Base-by-base conservation (phyloP, 2,113 vertebrate genomes). In the Choloepus hoffmanni region DNA sequence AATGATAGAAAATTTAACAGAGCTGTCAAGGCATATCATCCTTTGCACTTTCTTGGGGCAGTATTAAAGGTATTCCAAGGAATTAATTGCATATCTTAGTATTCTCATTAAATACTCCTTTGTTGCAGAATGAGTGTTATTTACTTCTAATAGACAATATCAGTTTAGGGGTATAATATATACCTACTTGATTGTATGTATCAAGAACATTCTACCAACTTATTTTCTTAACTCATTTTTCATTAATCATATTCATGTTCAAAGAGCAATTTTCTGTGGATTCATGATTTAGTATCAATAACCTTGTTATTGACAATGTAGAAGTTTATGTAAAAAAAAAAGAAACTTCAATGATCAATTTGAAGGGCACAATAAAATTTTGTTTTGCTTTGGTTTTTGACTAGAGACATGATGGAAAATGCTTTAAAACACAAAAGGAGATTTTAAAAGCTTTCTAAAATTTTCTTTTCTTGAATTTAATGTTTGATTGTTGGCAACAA, bases 201-300 rank as follows among this genome's bases (percentile, higher is more conserved):
- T 68, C 5, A 55, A 89, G 45, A 65, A n/a, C 11, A 23, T 36
- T 79, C 9, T 73, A 90, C 1, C 0, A 85, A 92, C 94, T 77
- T 77, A 62, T 16, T 88, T 89, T 89, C 58, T 96, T 53, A 58
- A 60, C 8, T 81, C 26, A 78, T 40, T 90, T 96, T 85, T 36
- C 28, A 83, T 90, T 81, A 90, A 48, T 92, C 4, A 53, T 77
- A 48, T 40, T 73, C 16, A 40, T 90, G 76, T 40, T 60, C 2
- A 18, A 60, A 68, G 94, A 94, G 70, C 2, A 83, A 77, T 85
- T 95, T 45, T 68, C 10, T 36, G 48, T 67, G 9, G 36, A 36
- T 7, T 63, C 21, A 48, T 58, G 9, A 72, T 82, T 81, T 94
- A 68, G 30, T 68, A 36, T 76, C 36, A 82, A 62, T 53, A 93